Percentiles rank a stretch among this genome's conserved stretches.
These are phyloP conservation scores for Siniperca obscura DNA, from an alignment of 2,797 vertebrate genomes.

Conservation along the genomic window DNA sequence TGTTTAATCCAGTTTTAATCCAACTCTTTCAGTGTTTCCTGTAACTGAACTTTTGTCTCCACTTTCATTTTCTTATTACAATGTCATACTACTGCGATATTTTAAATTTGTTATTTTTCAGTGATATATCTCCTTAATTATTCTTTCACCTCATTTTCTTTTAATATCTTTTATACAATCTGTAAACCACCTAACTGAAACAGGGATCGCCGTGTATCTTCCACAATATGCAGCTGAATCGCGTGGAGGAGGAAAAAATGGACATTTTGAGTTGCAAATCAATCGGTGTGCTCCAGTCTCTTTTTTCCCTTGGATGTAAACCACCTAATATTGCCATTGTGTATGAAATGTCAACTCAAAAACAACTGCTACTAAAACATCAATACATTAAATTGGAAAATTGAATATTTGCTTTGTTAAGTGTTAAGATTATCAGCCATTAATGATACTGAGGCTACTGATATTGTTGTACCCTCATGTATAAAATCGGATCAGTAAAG, in stretches of 20 bases:
- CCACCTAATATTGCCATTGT: background rate
- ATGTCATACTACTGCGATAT: background rate
- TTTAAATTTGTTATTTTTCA: background rate
- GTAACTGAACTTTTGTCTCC: background rate
- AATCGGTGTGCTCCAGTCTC: no score
- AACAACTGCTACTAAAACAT: background rate
- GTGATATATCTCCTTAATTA: background rate
- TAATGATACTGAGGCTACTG: background rate
- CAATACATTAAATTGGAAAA: background rate
- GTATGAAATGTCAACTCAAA: background rate
- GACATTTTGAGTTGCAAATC: no score
- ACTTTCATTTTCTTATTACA: background rate
- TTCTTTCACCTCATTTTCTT: background rate
- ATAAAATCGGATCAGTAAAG: slow-evolving; percentile 36
- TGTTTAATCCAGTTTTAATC: background rate
- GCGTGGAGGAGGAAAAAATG: no score
- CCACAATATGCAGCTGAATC: no score
- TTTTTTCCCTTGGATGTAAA: background rate
- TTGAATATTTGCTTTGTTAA: background rate
- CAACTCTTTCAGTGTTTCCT: background rate
- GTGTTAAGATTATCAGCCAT: background rate
- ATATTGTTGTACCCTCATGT: background rate
- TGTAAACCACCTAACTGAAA: background rate
- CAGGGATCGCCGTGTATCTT: no score
- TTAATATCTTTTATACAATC: background rate